Evolutionary conservation across 2,797 vertebrate genomes (phyloP).

Genomic region (Microctenopoma lineatum): DNA sequence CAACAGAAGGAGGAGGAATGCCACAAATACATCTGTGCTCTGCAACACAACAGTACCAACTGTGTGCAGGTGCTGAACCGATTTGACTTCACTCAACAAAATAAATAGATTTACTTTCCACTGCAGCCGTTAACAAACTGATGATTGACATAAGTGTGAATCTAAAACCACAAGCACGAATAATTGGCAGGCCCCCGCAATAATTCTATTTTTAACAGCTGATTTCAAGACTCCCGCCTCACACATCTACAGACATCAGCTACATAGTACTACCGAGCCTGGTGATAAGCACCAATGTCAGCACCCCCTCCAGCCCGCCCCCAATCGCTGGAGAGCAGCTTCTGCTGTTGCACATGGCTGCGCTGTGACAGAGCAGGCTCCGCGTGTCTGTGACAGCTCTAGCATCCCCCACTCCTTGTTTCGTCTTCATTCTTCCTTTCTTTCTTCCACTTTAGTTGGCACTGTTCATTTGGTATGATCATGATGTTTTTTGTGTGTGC

Average conservation of each 20-base stretch:
- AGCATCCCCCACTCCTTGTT: slow-evolving; percentile 59
- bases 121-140: slow-evolving; percentile 27
- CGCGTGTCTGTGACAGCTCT: slow-evolving; percentile 63
- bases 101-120: slow-evolving; percentile 28
- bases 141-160: slow-evolving; percentile 29
- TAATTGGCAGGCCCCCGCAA: slow-evolving; percentile 20
- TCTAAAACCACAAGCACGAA: slow-evolving; percentile 6
- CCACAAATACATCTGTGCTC: slow-evolving; percentile 67
- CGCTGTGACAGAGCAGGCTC: slow-evolving; percentile 54
- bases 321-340: slow-evolving; percentile 45
- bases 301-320: slow-evolving; percentile 43
- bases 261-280: slow-evolving; percentile 32
- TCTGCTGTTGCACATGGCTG: slow-evolving; percentile 66
- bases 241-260: slow-evolving; percentile 12
- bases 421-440: slow-evolving; percentile 46
- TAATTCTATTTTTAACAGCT: slow-evolving; percentile 25
- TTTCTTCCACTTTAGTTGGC: slow-evolving; percentile 32
- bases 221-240: slow-evolving; percentile 12
- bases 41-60: slow-evolving; percentile 57
- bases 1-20: slow-evolving; percentile 62
- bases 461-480: slow-evolving; percentile 32
- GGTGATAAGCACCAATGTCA: slow-evolving; percentile 61
- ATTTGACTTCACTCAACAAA: slow-evolving; percentile 50
- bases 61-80: slow-evolving; percentile 62
- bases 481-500: slow-evolving; percentile 2